Evolutionary conservation across 2,797 vertebrate species (phyloP).

Genomic region (Adelosebastes latens): DNA sequence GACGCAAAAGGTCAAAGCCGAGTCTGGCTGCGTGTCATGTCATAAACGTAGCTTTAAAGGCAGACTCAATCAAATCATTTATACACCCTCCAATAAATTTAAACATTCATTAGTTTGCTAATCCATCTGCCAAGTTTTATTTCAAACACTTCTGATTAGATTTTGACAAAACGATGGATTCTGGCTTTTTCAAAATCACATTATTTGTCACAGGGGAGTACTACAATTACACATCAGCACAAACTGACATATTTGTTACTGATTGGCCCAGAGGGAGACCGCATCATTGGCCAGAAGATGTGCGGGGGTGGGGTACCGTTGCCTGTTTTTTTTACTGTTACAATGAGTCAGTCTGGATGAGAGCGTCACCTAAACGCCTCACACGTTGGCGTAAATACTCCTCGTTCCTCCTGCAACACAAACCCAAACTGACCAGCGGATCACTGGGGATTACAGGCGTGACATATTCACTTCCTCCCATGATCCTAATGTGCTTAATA

Average conservation of each 20-base stretch:
- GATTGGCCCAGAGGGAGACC: slow-evolving; percentile 68
- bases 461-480: slow-evolving; percentile 48
- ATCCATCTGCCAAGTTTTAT: slow-evolving; percentile 17
- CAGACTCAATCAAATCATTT: neutral
- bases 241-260: slow-evolving; percentile 62
- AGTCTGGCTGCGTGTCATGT: neutral
- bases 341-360: slow-evolving; percentile 53
- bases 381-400: slow-evolving; percentile 40
- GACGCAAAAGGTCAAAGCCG: neutral
- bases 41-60: neutral
- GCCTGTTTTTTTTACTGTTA: slow-evolving; percentile 49
- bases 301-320: slow-evolving; percentile 39
- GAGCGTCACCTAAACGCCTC: slow-evolving; percentile 62
- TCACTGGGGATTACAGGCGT: slow-evolving; percentile 59
- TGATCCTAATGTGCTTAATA: slow-evolving; percentile 77
- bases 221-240: slow-evolving; percentile 50
- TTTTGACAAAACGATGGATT: slow-evolving; percentile 22
- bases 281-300: slow-evolving; percentile 48
- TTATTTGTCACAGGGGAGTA: slow-evolving; percentile 48
- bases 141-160: slow-evolving; percentile 22
- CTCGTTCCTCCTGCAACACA: slow-evolving; percentile 31
- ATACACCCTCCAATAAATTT: neutral
- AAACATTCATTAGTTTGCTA: slow-evolving; percentile 10
- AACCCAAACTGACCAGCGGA: slow-evolving; percentile 67
- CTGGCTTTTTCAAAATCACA: slow-evolving; percentile 23